A percentile compares a stretch with the other conserved stretches of the same genome.
phyloP scores from a whole-genome alignment of 1,140 invertebrate genomes.

The Aculops lycopersici region DNA sequence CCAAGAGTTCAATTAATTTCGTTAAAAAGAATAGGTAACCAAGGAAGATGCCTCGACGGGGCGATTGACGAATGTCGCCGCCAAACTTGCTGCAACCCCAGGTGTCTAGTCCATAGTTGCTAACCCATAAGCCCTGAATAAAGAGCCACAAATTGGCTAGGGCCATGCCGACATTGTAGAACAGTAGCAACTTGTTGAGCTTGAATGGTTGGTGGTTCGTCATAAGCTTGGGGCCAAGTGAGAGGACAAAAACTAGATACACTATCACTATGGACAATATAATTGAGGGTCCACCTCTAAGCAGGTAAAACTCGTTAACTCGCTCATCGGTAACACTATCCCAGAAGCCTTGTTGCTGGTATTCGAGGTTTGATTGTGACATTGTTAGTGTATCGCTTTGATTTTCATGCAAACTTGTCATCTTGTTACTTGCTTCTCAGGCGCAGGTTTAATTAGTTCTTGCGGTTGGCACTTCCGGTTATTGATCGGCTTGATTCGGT shows the following conservation, averaged over 20 bases:
- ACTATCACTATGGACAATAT: not conserved
- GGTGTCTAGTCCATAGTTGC: constrained; percentile 1
- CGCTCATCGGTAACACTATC: constrained; percentile 2
- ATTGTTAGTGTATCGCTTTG: too few species aligned
- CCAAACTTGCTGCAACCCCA: constrained; percentile 2
- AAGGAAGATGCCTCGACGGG: not conserved
- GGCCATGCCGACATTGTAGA: constrained; percentile 18
- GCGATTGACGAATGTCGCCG: not conserved
- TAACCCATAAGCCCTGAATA: not conserved
- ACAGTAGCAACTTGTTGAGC: constrained; percentile 13
- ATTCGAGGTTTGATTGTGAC: too few species aligned
- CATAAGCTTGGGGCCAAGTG: constrained; percentile 9
- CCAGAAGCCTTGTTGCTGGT: constrained; percentile 1
- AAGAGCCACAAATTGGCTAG: constrained; percentile 16
- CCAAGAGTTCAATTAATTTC: constrained; percentile 18
- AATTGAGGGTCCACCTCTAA: constrained; percentile 2
- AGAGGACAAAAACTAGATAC: constrained; percentile 7
- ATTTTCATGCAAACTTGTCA: too few species aligned
- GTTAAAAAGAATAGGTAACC: constrained; percentile 19
- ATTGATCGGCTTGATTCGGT: too few species aligned
- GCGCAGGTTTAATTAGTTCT: too few species aligned
- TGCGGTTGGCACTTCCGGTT: too few species aligned
- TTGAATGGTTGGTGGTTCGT: constrained; percentile 7
- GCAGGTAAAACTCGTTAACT: not conserved
- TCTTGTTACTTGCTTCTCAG: too few species aligned